Conservation (phyloP, 1,140 invertebrate genomes). For the Epicauta chinensis region DNA sequence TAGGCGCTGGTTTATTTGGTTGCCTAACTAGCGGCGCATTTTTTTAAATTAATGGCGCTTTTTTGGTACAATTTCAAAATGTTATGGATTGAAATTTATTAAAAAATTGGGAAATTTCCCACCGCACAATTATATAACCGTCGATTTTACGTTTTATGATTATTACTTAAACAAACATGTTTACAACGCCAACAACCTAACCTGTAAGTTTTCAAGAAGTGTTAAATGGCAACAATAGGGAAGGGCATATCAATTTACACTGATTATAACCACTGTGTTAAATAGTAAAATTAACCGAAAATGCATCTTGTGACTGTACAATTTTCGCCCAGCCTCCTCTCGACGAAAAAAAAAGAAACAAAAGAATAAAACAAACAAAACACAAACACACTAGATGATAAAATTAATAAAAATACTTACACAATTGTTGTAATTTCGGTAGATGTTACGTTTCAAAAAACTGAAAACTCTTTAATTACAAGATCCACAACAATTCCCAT, state of each 20-base stretch:
- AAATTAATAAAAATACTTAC: too few species aligned
- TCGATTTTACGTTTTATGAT: too few species aligned
- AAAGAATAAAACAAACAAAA: neutral
- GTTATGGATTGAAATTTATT: too few species aligned
- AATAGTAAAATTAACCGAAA: slow-evolving; percentile 3
- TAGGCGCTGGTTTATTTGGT: too few species aligned
- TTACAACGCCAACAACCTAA: slow-evolving; percentile 25
- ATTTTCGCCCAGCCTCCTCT: too few species aligned
- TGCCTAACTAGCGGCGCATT: too few species aligned
- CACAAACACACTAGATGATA: too few species aligned
- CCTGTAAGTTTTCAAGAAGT: slow-evolving; percentile 12
- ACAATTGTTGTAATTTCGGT: neutral
- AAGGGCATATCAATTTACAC: slow-evolving; percentile 36
- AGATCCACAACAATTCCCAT: too few species aligned
- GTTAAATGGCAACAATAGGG: slow-evolving; percentile 32
- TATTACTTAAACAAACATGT: slow-evolving; percentile 11
- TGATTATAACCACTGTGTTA: slow-evolving; percentile 26
- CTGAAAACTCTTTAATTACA: neutral
- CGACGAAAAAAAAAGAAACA: neutral
- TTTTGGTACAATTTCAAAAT: too few species aligned
- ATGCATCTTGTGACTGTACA: neutral
- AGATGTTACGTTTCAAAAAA: slow-evolving; percentile 9
- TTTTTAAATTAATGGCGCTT: too few species aligned
- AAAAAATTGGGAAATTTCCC: too few species aligned
- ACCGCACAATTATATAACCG: too few species aligned